These are phyloP conservation scores for Seira ritae DNA, from an alignment of 2,888 invertebrate species.

Conservation along the genomic window DNA sequence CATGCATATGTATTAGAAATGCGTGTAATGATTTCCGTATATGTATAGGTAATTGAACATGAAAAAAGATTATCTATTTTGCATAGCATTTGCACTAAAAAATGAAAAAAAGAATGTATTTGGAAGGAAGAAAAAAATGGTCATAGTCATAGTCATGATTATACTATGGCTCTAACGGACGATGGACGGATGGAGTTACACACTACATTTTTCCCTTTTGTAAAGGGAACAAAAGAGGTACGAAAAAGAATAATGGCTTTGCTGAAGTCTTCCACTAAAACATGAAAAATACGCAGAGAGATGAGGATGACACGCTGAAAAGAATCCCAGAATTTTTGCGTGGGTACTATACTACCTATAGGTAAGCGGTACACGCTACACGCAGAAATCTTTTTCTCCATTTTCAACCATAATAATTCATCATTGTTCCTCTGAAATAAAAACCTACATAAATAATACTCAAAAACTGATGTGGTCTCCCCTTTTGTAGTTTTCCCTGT, in stretches of 20 bases:
- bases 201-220: conserved; percentile 10
- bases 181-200: conserved; percentile 27
- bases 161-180: conserved; percentile 14
- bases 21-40: conserved; percentile 34
- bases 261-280: too few species aligned
- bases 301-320: conserved; percentile 45
- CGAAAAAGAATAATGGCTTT: conserved; percentile 27
- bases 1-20: background rate
- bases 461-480: too few species aligned
- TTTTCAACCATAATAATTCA: background rate
- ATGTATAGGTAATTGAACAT: conserved; percentile 33
- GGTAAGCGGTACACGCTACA: background rate
- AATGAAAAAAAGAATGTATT: too few species aligned
- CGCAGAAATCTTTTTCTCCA: background rate
- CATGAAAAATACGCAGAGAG: background rate
- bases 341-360: conserved; percentile 21
- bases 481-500: too few species aligned
- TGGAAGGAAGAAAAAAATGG: background rate
- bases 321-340: conserved; percentile 39
- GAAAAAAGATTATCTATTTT: too few species aligned
- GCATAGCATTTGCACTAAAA: too few species aligned
- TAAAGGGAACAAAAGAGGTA: conserved; percentile 23
- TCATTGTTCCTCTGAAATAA: conserved; percentile 20
- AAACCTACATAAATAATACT: background rate
- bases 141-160: conserved; percentile 16